Base-by-base conservation (phyloP, 2,113 vertebrate genomes). In the Poeciliopsis turrubarensis region DNA sequence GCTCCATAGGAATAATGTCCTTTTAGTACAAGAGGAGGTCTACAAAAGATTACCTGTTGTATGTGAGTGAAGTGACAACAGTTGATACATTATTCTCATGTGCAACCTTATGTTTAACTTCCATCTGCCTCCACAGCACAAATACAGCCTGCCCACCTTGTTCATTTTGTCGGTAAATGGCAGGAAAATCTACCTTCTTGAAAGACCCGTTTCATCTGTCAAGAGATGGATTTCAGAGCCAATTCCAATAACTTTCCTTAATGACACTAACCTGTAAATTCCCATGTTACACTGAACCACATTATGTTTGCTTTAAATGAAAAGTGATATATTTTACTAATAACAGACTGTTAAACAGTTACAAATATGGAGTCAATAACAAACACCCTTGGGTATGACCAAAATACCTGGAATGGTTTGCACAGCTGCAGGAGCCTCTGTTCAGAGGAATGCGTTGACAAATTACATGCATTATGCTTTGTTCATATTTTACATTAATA, bases 401-500 rank as follows among this genome's bases (percentile, higher is more conserved):
- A 57, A 57, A 32, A 34, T n/a, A 74, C 78, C n/a, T 78, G 76
- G 25, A 60, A 54, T 66, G 67, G 76, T 78, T 75, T 73, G 32
- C 77, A 85, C 57, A 73, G 85, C 81, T 77, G 65, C 65, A 77
- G 4, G 14, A 17, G 67, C 65, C 26, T 65, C 9, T 75, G 63
- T 41, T 70, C 68, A 60, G 30, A 62, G 71, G 62, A 84, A 80
- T 65, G 47, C 12, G 4, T 57, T 85, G 78, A 91, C 80, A 70
- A 89, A 91, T 73, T 87, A 73, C 82, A 80, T 51, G 60, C 67
- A 76, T n/a, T 32, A 15, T 47, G 39, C 76, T 5, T 17, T 65
- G 51, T 65, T 76, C 79, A 86, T 87, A 79, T 66, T 51, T 85
- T 74, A 65, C 39, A 78, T 83, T 84, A 88, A 83, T 82, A 76